phyloP scores from a whole-genome alignment of 2,113 vertebrate genomes.

The Chionis minor region DNA sequence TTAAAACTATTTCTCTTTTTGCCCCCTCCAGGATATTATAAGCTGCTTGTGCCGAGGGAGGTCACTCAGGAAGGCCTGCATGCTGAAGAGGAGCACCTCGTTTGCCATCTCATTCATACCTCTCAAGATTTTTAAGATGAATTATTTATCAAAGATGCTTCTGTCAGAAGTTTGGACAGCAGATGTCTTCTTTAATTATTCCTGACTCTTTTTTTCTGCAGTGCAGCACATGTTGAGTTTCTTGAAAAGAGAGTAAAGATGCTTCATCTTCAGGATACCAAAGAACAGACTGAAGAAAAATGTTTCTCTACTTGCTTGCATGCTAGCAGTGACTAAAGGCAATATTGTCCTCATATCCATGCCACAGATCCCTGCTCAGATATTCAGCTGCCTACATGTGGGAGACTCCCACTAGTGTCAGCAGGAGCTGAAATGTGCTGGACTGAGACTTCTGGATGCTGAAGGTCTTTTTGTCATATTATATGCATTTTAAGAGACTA shows the following conservation, averaged over 20 bases:
- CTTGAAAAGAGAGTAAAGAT: background rate
- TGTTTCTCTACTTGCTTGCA: background rate
- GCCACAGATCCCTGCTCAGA: background rate
- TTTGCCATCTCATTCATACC: background rate
- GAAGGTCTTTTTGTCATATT: background rate
- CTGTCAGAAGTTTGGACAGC: constrained; percentile 43
- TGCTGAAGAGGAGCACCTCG: background rate
- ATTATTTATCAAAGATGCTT: constrained; percentile 54
- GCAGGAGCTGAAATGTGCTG: background rate
- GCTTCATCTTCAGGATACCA: background rate
- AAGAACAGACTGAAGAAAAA: background rate
- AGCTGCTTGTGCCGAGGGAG: background rate
- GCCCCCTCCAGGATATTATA: background rate
- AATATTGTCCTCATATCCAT: background rate
- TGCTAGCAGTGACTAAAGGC: background rate
- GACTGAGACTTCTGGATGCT: background rate
- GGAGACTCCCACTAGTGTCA: background rate
- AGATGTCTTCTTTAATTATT: constrained; percentile 52
- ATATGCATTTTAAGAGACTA: background rate
- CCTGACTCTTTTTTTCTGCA: background rate
- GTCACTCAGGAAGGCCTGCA: background rate
- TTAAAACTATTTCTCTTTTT: constrained; percentile 25
- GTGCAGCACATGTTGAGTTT: background rate
- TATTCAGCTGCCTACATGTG: background rate
- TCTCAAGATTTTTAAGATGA: constrained; percentile 19